Percentiles rank a stretch among this genome's conserved stretches.
phyloP scores from a whole-genome alignment of 1,140 invertebrate species.

The Hormaphis cornu region DNA sequence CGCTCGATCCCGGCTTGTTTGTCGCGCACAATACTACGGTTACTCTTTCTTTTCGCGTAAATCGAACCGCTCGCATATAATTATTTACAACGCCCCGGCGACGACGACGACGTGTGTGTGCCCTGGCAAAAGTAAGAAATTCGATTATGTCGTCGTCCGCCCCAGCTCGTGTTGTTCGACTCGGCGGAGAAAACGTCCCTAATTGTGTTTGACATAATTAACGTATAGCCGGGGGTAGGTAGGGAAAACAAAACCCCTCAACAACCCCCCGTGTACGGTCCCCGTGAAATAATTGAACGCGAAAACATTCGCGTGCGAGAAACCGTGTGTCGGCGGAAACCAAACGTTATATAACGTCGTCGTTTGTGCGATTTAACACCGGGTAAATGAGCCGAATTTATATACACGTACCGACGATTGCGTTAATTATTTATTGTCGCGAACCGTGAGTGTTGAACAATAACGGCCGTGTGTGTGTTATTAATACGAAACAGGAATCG shows the following conservation, averaged over 20 bases:
- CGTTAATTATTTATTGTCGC: no score
- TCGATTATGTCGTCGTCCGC: slow-evolving; percentile 9
- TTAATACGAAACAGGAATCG: no score
- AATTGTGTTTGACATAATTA: slow-evolving; percentile 29
- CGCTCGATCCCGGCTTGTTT: no score
- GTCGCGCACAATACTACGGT: no score
- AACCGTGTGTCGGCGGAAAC: background rate
- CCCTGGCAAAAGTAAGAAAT: slow-evolving; percentile 2
- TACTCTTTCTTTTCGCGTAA: no score
- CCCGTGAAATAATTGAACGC: slow-evolving; percentile 14
- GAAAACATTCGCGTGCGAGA: background rate
- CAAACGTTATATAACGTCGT: background rate
- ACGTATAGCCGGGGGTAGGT: slow-evolving; percentile 10
- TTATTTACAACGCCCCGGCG: background rate
- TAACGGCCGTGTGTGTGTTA: no score
- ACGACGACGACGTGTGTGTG: background rate
- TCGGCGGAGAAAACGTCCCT: background rate
- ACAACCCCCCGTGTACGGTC: background rate
- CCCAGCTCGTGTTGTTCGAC: background rate
- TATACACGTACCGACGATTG: no score
- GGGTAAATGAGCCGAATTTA: background rate
- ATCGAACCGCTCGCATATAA: no score
- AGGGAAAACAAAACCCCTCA: slow-evolving; percentile 14
- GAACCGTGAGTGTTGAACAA: no score
- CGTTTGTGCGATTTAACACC: slow-evolving; percentile 1